Percentiles rank a stretch among this genome's conserved stretches.
Conservation (phyloP, 2,888 invertebrate genomes). For the Mystacides longicornis region DNA sequence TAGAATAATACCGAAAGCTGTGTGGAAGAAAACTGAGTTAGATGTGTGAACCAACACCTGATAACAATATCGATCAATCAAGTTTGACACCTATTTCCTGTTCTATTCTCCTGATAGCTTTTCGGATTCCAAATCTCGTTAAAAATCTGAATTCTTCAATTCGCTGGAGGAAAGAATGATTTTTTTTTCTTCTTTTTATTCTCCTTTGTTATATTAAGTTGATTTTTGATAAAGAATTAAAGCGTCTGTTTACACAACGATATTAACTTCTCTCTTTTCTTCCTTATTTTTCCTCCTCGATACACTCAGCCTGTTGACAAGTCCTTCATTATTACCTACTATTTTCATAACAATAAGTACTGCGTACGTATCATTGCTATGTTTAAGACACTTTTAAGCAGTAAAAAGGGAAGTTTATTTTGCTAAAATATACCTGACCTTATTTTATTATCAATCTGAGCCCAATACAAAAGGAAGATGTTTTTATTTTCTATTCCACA, state of each 20-base stretch:
- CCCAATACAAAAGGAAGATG: no score
- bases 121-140: conserved; percentile 8
- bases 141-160: conserved; percentile 7
- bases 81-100: conserved; percentile 9
- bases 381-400: no score
- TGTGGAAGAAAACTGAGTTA: not conserved
- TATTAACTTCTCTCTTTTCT: not conserved
- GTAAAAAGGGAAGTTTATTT: no score
- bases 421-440: no score
- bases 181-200: not conserved
- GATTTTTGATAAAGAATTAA: not conserved
- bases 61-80: conserved; percentile 18
- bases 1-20: not conserved
- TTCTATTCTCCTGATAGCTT: conserved; percentile 11
- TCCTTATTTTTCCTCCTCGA: not conserved
- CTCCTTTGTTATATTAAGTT: not conserved
- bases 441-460: no score
- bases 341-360: no score
- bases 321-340: no score
- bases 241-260: not conserved
- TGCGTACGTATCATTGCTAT: no score
- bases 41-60: conserved; percentile 4
- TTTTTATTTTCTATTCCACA: no score
- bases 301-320: no score
- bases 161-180: not conserved